A percentile compares a stretch with the other conserved stretches of the same genome.
Conservation (phyloP, 2,797 vertebrate species). For the Xenopus petersii region DNA sequence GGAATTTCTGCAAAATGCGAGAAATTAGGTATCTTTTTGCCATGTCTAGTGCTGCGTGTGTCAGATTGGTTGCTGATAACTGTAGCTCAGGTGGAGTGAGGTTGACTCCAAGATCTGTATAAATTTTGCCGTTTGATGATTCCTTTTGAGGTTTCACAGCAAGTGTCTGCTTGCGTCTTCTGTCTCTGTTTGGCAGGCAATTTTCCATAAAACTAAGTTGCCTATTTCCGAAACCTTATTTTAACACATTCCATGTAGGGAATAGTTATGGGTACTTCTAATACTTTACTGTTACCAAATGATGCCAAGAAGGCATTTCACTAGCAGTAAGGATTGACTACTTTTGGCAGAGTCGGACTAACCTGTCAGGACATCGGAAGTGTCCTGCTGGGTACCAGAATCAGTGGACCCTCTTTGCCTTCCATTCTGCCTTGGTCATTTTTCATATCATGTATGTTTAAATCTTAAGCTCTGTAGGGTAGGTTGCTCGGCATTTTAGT, state of each 20-base stretch:
- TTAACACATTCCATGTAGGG: neutral
- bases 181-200: neutral
- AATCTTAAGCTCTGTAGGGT: too few relatives aligned
- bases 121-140: conserved; percentile 20
- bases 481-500: too few relatives aligned
- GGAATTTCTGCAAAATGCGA: too few relatives aligned
- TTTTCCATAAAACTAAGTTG: conserved; percentile 4
- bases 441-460: too few relatives aligned
- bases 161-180: neutral
- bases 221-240: neutral
- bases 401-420: too few relatives aligned
- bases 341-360: too few relatives aligned
- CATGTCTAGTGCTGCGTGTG: neutral
- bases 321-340: neutral
- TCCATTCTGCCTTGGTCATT: too few relatives aligned
- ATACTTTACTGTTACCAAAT: neutral
- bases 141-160: neutral
- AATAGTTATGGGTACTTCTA: neutral
- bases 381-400: too few relatives aligned
- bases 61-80: neutral
- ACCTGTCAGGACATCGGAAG: too few relatives aligned
- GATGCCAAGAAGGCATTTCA: neutral
- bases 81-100: neutral
- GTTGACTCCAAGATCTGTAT: conserved; percentile 11
- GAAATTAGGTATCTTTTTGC: neutral